Evolutionary conservation across 2,888 invertebrate genomes (phyloP).

Genomic region (Cecidostiba fungosa): DNA sequence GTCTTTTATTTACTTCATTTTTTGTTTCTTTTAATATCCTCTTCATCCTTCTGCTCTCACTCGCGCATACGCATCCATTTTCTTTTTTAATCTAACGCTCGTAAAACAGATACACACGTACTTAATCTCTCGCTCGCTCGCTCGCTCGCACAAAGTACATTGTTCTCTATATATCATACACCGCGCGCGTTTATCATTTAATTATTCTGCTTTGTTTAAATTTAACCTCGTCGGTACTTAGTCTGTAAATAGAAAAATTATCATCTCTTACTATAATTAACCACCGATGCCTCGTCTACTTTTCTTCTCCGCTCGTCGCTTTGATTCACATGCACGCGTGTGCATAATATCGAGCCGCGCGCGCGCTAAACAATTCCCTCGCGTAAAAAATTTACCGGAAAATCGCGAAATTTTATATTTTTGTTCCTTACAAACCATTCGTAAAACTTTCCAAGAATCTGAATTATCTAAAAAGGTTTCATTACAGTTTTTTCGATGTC

Average conservation of each 20-base stretch:
- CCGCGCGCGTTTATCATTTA: conserved; percentile 65
- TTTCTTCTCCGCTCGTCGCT: conserved; percentile 54
- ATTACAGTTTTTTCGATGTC: conserved; percentile 57
- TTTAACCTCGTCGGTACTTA: conserved; percentile 65
- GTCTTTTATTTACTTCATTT: conserved; percentile 67
- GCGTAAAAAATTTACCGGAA: conserved; percentile 55
- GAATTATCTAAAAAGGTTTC: conserved; percentile 53
- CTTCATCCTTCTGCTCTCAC: conserved; percentile 5
- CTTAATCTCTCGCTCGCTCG: conserved; percentile 9
- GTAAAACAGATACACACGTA: background rate
- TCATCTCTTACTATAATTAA: conserved; percentile 78
- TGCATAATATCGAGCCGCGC: conserved; percentile 58
- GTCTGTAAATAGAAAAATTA: conserved; percentile 79
- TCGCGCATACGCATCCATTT: background rate
- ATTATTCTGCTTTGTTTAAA: conserved; percentile 66
- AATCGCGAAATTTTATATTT: conserved; percentile 40
- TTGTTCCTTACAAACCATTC: conserved; percentile 40
- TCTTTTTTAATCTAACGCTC: conserved; percentile 43
- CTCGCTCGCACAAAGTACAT: conserved; percentile 70
- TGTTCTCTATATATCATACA: conserved; percentile 70
- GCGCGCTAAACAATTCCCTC: conserved; percentile 60
- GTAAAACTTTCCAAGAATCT: conserved; percentile 53
- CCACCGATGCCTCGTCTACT: conserved; percentile 75
- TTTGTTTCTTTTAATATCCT: conserved; percentile 37
- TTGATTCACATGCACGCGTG: conserved; percentile 61